Evolutionary conservation across 2,888 invertebrate genomes (phyloP), one percentile per base, ranked within the genome.

Genomic region (Ferdinandea cuprea): DNA sequence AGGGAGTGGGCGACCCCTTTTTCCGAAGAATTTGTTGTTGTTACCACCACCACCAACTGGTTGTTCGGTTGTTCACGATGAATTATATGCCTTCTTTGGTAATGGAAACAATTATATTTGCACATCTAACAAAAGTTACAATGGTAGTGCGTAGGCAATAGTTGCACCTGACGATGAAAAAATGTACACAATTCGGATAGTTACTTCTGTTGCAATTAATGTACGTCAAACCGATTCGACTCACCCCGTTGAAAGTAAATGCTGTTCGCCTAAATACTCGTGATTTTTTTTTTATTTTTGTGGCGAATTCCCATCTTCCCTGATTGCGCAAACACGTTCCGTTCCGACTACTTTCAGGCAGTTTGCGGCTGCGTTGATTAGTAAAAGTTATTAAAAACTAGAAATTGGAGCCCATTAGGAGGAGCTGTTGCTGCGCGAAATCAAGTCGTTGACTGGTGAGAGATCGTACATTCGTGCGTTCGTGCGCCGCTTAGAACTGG

Each of bases 1-100:
- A 71, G 85, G 88, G 86, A 87, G 79, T 88, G 85, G 87, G 87
- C 85, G 87, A 88, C 86, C 86, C 86, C 85, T 83, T 87, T 88
- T 85, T 85, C 76, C 19, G 15, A 21, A 7, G 15, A 9, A 52
- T 13, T 37, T 25, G n/a, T 9, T 32, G 35, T 7, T 25, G n/a
- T n/a, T n/a, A n/a, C n/a, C n/a, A 40, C 37, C n/a, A 3, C 35
- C 5, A 13, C 1, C 13, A 28, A 46, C 56, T 13, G 56, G 35
- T 35, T 56, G 6, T 2, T 8, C 40, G 52, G 48, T n/a, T n/a
- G n/a, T n/a, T n/a, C n/a, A 63, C 7, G 11, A 13, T 37, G 37
- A 37, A 37, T 37, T n/a, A 37, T 37, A 13, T 13, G 5, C 11
- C n/a, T 13, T 8, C 42, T 44, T 9, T 44, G 25, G n/a, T n/a